These are phyloP conservation scores for Neostethus bicornis DNA, from an alignment of 2,797 vertebrate genomes.

Conservation along the genomic window DNA sequence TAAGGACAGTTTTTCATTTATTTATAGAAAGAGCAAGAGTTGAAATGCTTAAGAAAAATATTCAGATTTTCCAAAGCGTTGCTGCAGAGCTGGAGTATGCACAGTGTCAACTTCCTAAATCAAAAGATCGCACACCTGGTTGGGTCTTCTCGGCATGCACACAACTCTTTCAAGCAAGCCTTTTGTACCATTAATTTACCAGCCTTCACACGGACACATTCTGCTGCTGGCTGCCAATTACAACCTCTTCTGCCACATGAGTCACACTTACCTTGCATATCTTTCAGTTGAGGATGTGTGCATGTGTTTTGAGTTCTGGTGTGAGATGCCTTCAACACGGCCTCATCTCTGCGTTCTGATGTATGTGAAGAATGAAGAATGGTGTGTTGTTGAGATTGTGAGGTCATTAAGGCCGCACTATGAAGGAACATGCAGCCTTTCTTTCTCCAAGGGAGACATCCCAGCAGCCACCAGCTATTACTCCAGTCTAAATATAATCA, in stretches of 20 bases:
- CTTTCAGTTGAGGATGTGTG: slow-evolving; percentile 30
- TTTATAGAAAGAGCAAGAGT: slow-evolving; percentile 9
- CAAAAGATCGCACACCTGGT: slow-evolving; percentile 57
- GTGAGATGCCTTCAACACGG: slow-evolving; percentile 30
- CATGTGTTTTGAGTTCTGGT: slow-evolving; percentile 26
- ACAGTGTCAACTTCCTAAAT: slow-evolving; percentile 48
- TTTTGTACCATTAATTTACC: slow-evolving; percentile 59
- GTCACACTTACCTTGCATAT: slow-evolving; percentile 51
- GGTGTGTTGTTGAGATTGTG: slow-evolving; percentile 40
- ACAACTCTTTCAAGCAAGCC: slow-evolving; percentile 35
- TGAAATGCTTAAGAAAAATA: slow-evolving; percentile 15
- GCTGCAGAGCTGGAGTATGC: slow-evolving; percentile 21
- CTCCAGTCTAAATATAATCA: slow-evolving; percentile 66
- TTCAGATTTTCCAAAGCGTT: slow-evolving; percentile 34
- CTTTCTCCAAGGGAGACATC: slow-evolving; percentile 46
- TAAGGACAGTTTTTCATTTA: slow-evolving; percentile 3
- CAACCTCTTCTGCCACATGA: slow-evolving; percentile 49
- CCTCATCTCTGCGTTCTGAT: slow-evolving; percentile 21
- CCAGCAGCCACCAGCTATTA: slow-evolving; percentile 50
- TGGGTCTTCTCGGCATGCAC: slow-evolving; percentile 35
- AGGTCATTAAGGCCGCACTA: slow-evolving; percentile 54
- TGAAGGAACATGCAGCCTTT: slow-evolving; percentile 51
- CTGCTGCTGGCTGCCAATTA: slow-evolving; percentile 60
- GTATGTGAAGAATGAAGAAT: slow-evolving; percentile 35
- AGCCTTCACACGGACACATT: slow-evolving; percentile 49